These are phyloP conservation scores for Anseranas semipalmata DNA, from an alignment of 2,113 vertebrate genomes.

Conservation along the genomic window DNA sequence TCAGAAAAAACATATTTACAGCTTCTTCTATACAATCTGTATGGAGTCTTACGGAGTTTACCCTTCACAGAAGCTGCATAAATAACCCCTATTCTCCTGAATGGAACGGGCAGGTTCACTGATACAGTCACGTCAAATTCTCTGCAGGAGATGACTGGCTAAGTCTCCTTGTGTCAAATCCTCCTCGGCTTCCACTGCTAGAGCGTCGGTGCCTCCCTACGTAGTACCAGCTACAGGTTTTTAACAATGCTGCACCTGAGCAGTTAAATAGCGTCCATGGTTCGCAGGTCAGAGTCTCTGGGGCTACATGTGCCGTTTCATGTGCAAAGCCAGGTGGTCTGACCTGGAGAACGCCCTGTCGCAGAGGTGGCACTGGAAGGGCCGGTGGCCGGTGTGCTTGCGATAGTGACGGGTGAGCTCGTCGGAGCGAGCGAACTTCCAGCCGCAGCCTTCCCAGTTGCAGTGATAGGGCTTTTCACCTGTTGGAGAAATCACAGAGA, in stretches of 20 bases:
- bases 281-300: accelerated
- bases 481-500: constrained; percentile 7
- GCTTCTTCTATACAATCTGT: constrained; percentile 51
- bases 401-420: constrained; percentile 95
- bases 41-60: constrained; percentile 1
- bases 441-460: constrained; percentile 95
- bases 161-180: constrained; percentile 72
- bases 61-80: constrained; percentile 70
- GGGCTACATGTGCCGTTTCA: constrained; percentile 93
- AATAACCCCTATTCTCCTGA: constrained; percentile 65
- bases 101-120: neutral
- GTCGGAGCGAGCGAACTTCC: constrained; percentile 95
- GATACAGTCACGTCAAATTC: constrained; percentile 23
- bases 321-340: constrained; percentile 94
- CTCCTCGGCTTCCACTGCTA: neutral
- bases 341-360: constrained; percentile 94
- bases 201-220: constrained; percentile 53
- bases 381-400: constrained; percentile 94
- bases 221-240: constrained; percentile 91
- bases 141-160: constrained; percentile 73
- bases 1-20: constrained; percentile 18
- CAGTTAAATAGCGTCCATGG: neutral
- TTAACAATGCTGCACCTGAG: constrained; percentile 13
- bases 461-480: constrained; percentile 98
- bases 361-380: constrained; percentile 96